phyloP scores from a whole-genome alignment of 2,888 invertebrate species.

The Clusia tigrina region DNA sequence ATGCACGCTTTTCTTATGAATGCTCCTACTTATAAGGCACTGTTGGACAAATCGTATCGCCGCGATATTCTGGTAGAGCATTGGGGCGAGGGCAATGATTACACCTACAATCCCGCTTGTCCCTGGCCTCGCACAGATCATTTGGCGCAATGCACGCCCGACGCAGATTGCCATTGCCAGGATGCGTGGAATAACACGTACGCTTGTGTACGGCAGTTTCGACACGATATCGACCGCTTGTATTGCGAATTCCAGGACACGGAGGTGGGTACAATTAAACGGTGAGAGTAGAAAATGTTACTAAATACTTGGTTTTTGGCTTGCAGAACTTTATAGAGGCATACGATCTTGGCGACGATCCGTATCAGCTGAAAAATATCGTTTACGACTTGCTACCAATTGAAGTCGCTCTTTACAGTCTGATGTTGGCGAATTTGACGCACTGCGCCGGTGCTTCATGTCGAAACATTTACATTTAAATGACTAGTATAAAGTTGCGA shows the following conservation, averaged over 20 bases:
- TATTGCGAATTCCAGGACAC: constrained; percentile 65
- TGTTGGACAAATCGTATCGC: constrained; percentile 47
- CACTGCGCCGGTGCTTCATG: constrained; percentile 50
- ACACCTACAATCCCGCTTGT: constrained; percentile 70
- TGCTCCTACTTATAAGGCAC: constrained; percentile 32
- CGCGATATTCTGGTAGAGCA: constrained; percentile 81
- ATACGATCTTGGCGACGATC: constrained; percentile 77
- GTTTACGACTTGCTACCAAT: constrained; percentile 67
- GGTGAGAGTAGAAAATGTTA: not conserved
- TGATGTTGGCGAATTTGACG: constrained; percentile 56
- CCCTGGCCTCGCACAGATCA: constrained; percentile 67
- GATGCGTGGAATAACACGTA: constrained; percentile 86
- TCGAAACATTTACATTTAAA: not conserved
- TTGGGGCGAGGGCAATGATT: constrained; percentile 75
- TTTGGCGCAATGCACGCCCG: constrained; percentile 71
- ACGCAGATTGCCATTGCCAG: constrained; percentile 83
- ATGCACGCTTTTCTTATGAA: constrained; percentile 59
- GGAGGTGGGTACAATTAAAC: constrained; percentile 55
- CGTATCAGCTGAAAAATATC: constrained; percentile 76
- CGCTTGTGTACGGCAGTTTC: constrained; percentile 76
- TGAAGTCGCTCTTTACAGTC: constrained; percentile 66
- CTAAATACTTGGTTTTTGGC: constrained; percentile 19
- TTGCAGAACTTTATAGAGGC: constrained; percentile 76
- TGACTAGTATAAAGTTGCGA: not conserved
- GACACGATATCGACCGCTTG: constrained; percentile 60